These are phyloP conservation scores for Caenorhabditis zanzibari DNA, from an alignment of 2,888 invertebrate genomes.

Conservation along the genomic window DNA sequence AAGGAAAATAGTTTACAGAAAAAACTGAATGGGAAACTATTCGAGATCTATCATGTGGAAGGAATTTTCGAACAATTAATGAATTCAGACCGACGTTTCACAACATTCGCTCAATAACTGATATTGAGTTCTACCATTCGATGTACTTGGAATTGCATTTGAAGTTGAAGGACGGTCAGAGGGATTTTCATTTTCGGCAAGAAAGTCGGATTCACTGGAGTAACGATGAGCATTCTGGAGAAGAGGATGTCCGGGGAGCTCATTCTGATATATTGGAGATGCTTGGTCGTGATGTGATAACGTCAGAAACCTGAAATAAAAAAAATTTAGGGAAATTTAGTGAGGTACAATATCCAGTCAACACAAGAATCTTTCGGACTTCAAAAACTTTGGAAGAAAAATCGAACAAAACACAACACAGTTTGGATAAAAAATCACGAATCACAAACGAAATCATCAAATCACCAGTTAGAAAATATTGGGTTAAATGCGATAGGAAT, in stretches of 20 bases:
- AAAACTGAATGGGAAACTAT: constrained; percentile 32
- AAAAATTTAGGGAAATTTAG: too few relatives aligned
- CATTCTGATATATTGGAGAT: constrained; percentile 58
- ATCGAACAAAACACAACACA: background rate
- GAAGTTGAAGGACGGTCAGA: constrained; percentile 50
- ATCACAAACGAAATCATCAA: too few relatives aligned
- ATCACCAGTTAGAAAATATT: background rate
- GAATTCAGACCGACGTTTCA: constrained; percentile 39
- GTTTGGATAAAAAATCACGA: background rate
- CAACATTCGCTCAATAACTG: constrained; percentile 32
- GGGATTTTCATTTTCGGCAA: constrained; percentile 21
- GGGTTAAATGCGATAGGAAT: background rate
- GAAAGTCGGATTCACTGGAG: background rate
- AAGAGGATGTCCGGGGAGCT: background rate
- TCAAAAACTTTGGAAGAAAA: background rate
- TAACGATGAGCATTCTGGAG: background rate
- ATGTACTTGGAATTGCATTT: constrained; percentile 23
- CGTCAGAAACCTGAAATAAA: constrained; percentile 55
- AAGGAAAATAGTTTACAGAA: constrained; percentile 5
- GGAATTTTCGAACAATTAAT: background rate
- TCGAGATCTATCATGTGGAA: constrained; percentile 11
- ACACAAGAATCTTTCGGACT: background rate
- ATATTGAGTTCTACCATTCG: background rate
- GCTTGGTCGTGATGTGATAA: constrained; percentile 54
- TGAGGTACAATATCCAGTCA: background rate